Evolutionary conservation across 2,113 vertebrate species (phyloP), one percentile per base, ranked within the genome.

Genomic region (Onychostoma macrolepis): DNA sequence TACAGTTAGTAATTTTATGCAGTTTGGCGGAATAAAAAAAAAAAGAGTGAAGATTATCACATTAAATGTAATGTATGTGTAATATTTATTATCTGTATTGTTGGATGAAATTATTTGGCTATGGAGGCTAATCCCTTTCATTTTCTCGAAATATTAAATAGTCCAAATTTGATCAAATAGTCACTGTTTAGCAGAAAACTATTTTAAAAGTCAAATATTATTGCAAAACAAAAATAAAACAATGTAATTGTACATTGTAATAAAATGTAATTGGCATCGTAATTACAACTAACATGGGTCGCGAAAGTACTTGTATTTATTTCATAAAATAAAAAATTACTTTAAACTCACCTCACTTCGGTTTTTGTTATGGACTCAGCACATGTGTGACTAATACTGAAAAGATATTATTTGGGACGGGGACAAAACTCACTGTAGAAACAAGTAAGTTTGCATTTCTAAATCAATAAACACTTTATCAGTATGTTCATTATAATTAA

Each of bases 381-480:
- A 3, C 6, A 26, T 80, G 78, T 80, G 56, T 80, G 78, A 10
- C 3, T 61, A 41, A 4, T 19, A 4, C 1, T 63, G 1, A 63
- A 13, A 90, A 77, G 84, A 19, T 92, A 0, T 69, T 88, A 17
- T 92, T 91, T 88, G 88, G 87, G 19, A 80, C 41, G 36, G 89
- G 91, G 43, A 90, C 74, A 21, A 65, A 69, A 69, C 38, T 90
- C 21, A 63, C 61, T 56, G 72, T 91, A 48, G 76, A 91, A 83
- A 30, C 86, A 85, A 61, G 88, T 89, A 67, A 12, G 45, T 84
- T 82, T 82, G 28, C 76, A 78, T 53, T 48, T 48, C 12, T 48
- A 13, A 48, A 48, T 48, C 11, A 58, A 58, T 24, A 58, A 58
- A 0, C 7, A 24, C 53, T 2, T 21, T 6, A 21, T 58, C 21